Percentiles rank a stretch among this genome's conserved stretches.
phyloP scores from a whole-genome alignment of 2,113 vertebrate species.

The Vidua chalybeata region DNA sequence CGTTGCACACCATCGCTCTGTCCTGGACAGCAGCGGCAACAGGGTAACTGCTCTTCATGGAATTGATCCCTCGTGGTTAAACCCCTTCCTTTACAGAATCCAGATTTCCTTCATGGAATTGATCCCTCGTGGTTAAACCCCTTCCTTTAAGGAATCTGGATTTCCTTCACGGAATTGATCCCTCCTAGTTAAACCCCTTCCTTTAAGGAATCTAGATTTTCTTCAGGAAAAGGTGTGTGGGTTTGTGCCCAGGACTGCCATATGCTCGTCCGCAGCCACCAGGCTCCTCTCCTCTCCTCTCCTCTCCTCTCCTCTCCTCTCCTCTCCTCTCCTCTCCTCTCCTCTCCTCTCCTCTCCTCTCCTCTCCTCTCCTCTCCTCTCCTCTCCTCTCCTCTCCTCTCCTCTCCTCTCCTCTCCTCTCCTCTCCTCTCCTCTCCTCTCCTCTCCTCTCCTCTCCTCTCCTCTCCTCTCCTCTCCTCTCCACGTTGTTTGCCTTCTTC shows the following conservation, averaged over 20 bases:
- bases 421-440: no score
- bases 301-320: no score
- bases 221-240: background rate
- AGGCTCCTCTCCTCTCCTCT: background rate
- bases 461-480: background rate
- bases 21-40: background rate
- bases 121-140: background rate
- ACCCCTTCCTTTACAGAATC: background rate
- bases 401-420: background rate
- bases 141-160: background rate
- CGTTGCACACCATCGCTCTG: background rate
- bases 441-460: no score
- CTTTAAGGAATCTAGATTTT: background rate
- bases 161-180: background rate
- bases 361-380: background rate
- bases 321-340: no score
- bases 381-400: background rate
- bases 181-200: background rate
- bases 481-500: background rate
- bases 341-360: background rate
- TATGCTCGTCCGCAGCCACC: accelerated
- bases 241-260: background rate
- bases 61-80: background rate
- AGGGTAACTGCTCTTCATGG: background rate
- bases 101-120: background rate